Evolutionary conservation across 2,888 invertebrate genomes (phyloP).

Genomic region (Margaritifera margaritifera): DNA sequence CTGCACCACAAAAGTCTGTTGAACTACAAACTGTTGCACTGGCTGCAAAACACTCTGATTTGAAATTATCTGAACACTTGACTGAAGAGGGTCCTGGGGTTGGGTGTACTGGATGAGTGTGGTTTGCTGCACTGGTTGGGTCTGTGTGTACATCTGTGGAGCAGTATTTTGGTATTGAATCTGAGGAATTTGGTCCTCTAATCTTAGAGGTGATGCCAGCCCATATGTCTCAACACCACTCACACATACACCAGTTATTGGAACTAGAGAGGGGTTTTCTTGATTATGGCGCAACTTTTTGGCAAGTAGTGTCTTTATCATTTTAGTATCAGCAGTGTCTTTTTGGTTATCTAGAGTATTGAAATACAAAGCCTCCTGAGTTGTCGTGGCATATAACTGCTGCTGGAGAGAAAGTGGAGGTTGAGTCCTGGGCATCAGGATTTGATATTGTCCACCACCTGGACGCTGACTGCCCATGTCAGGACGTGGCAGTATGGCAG

Average conservation of each 20-base stretch:
- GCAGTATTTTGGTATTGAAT: no score
- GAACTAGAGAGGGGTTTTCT: no score
- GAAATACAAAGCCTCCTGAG: conserved; percentile 34
- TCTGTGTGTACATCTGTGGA: no score
- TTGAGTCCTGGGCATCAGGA: conserved; percentile 60
- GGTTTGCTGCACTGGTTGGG: conserved; percentile 29
- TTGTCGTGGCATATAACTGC: conserved; percentile 29
- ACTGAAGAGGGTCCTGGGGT: conserved; percentile 16
- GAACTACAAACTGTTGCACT: conserved; percentile 15
- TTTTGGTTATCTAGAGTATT: conserved; percentile 34
- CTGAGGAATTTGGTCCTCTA: no score
- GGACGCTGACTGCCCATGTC: conserved; percentile 16
- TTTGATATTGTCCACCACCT: conserved; percentile 10
- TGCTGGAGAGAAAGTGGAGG: conserved; percentile 75
- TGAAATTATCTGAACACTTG: conserved; percentile 17
- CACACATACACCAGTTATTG: no score
- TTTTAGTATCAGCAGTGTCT: conserved; percentile 76
- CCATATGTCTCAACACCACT: no score
- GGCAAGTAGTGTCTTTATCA: conserved; percentile 94
- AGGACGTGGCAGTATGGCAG: conserved; percentile 26
- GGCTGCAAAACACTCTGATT: conserved; percentile 12
- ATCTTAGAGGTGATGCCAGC: no score
- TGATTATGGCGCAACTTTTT: conserved; percentile 79
- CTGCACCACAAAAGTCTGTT: conserved; percentile 35
- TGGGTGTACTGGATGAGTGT: conserved; percentile 34